Conservation (phyloP, 2,113 vertebrate genomes). For the Dunckerocampus dactyliophorus region DNA sequence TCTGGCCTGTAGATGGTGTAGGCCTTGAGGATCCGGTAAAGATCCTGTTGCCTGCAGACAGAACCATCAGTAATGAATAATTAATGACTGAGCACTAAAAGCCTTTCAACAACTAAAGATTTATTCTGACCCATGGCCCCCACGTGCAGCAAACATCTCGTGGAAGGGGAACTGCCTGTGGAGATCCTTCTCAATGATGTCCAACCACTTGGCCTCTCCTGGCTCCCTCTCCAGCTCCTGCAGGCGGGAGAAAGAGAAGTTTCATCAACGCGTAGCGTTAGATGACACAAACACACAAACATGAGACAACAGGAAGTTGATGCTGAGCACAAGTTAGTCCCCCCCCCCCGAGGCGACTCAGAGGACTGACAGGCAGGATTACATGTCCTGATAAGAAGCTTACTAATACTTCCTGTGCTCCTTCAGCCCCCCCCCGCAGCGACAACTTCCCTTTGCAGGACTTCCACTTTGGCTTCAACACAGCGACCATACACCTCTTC, state of each 20-base stretch:
- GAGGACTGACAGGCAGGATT: conserved; percentile 47
- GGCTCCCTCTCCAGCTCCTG: conserved; percentile 84
- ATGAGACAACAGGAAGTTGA: conserved; percentile 15
- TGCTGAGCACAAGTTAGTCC: not conserved
- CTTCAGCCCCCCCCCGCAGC: conserved; percentile 4
- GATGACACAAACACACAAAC: not conserved
- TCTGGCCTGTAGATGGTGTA: conserved; percentile 87
- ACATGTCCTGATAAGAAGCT: conserved; percentile 59
- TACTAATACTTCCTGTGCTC: conserved; percentile 21
- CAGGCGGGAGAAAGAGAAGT: not conserved
- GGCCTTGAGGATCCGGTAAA: conserved; percentile 87
- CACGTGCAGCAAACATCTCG: conserved; percentile 89
- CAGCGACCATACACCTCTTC: not conserved
- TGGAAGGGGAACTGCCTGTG: conserved; percentile 91
- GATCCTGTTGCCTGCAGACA: conserved; percentile 81
- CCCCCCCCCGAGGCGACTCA: conserved; percentile 15
- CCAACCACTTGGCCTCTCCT: conserved; percentile 88
- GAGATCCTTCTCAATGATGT: conserved; percentile 89
- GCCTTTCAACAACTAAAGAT: no score
- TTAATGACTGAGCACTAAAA: no score
- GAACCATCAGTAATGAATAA: not conserved
- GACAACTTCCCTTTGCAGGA: conserved; percentile 5
- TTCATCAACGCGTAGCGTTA: not conserved
- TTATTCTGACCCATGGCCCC: conserved; percentile 82
- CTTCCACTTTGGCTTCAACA: conserved; percentile 4